These are phyloP conservation scores for Rutpela maculata DNA, from an alignment of 2,888 invertebrate genomes.

Conservation along the genomic window DNA sequence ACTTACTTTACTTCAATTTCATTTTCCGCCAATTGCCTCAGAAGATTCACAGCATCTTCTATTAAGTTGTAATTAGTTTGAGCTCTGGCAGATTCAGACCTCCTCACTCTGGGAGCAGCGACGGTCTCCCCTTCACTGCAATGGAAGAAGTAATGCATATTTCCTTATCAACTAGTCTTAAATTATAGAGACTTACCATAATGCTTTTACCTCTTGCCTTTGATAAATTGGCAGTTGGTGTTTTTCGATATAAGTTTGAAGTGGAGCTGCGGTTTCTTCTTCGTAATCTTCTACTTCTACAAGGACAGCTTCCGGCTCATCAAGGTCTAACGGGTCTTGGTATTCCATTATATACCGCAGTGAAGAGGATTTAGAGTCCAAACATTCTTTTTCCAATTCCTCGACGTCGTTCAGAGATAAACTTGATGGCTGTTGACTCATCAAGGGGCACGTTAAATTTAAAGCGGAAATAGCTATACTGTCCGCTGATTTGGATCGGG, in stretches of 20 bases:
- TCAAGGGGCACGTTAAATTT: conserved; percentile 72
- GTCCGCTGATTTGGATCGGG: conserved; percentile 86
- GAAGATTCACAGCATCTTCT: conserved; percentile 73
- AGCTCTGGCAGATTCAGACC: conserved; percentile 69
- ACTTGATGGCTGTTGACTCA: conserved; percentile 84
- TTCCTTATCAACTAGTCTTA: background rate
- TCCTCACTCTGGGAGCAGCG: conserved; percentile 69
- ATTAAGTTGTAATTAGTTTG: conserved; percentile 75
- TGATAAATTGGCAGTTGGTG: conserved; percentile 85
- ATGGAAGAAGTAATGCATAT: conserved; percentile 31
- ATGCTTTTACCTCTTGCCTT: conserved; percentile 78
- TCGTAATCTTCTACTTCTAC: conserved; percentile 89
- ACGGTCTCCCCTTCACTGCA: conserved; percentile 71
- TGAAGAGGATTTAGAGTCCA: conserved; percentile 68
- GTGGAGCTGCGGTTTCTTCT: conserved; percentile 85
- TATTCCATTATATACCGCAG: conserved; percentile 56
- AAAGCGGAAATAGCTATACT: conserved; percentile 78
- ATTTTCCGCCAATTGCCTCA: conserved; percentile 72
- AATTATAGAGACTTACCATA: conserved; percentile 73
- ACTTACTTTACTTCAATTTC: conserved; percentile 70
- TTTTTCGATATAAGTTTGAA: conserved; percentile 81
- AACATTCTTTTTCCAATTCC: conserved; percentile 77
- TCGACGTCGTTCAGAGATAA: conserved; percentile 85
- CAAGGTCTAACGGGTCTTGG: conserved; percentile 62
- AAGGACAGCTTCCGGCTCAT: conserved; percentile 84